Percentiles rank a stretch among this genome's conserved stretches.
Conservation (phyloP, 2,113 vertebrate genomes). For the Saccopteryx bilineata region DNA sequence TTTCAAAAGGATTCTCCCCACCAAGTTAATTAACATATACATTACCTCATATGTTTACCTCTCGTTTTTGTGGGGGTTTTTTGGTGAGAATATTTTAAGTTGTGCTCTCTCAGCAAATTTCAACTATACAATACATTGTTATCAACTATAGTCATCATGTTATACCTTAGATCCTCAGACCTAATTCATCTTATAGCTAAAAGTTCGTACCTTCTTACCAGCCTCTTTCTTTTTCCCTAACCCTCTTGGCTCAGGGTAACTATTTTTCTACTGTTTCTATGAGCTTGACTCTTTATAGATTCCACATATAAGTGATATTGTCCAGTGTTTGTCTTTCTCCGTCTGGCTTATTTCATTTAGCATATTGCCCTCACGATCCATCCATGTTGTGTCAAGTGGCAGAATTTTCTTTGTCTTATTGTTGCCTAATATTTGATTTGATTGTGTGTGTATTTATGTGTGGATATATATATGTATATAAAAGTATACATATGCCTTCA, state of each 20-base stretch:
- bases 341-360: constrained; percentile 41
- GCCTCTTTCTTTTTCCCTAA: background rate
- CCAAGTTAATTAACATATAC: background rate
- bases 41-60: background rate
- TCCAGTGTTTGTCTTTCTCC: constrained; percentile 7
- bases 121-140: background rate
- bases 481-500: background rate
- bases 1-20: background rate
- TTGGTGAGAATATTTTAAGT: background rate
- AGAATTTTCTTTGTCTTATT: background rate
- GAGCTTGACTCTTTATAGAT: background rate
- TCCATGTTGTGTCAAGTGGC: background rate
- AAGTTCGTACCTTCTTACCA: background rate
- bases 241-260: background rate
- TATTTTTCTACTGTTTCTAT: constrained; percentile 5
- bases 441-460: background rate
- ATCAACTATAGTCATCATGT: background rate
- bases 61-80: too few relatives aligned
- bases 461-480: background rate
- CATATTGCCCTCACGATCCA: background rate
- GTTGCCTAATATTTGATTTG: background rate
- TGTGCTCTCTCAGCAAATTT: background rate
- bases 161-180: background rate
- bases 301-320: background rate
- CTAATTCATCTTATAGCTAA: background rate